Evolutionary conservation across 2,797 vertebrate species (phyloP).

Genomic region (Amblyopsis hoosieri): DNA sequence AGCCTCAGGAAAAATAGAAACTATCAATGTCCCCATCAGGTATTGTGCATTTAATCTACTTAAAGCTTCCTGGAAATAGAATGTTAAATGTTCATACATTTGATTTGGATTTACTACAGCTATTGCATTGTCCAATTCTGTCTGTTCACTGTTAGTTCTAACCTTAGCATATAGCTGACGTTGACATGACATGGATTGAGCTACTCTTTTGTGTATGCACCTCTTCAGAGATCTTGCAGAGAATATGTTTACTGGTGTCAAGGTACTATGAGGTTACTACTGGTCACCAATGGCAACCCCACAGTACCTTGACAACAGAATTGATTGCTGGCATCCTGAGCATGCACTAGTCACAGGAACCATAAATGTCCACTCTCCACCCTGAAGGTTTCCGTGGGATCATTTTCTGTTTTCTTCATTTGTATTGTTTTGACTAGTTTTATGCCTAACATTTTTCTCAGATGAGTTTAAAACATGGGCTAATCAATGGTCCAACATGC

Average conservation of each 20-base stretch:
- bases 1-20: slow-evolving; percentile 79
- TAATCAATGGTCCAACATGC: too few species aligned
- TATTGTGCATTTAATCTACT: slow-evolving; percentile 47
- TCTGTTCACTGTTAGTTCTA: slow-evolving; percentile 1
- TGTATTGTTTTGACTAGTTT: too few species aligned
- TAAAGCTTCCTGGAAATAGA: not conserved
- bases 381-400: too few species aligned
- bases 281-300: slow-evolving; percentile 13
- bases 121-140: too few species aligned
- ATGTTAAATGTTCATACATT: not conserved
- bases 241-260: slow-evolving; percentile 75
- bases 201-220: slow-evolving; percentile 4
- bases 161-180: not conserved
- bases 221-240: slow-evolving; percentile 24
- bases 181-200: slow-evolving; percentile 4
- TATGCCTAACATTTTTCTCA: too few species aligned
- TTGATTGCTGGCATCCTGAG: not conserved
- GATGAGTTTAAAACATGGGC: too few species aligned
- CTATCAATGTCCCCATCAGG: slow-evolving; percentile 63
- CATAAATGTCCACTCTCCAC: too few species aligned
- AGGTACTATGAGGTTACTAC: slow-evolving; percentile 43
- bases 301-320: slow-evolving; percentile 26
- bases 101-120: not conserved
- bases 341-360: too few species aligned
- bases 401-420: too few species aligned